Conservation (phyloP, 2,797 vertebrate genomes). For the Mormyrus proboscirostris region DNA sequence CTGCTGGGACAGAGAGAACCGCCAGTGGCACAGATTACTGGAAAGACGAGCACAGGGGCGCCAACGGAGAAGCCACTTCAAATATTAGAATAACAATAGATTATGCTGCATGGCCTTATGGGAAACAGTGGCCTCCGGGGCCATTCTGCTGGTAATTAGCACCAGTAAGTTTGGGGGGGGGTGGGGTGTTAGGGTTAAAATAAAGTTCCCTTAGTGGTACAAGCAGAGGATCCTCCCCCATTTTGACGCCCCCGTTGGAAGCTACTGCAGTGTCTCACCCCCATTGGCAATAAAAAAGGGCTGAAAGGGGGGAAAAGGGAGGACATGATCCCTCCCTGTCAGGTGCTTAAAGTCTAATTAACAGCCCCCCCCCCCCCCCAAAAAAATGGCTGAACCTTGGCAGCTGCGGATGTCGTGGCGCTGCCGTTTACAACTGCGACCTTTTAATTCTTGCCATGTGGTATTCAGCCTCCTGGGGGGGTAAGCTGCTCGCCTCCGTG, state of each 20-base stretch:
- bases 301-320: conserved; percentile 45
- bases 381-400: conserved; percentile 47
- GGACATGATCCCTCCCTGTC: conserved; percentile 55
- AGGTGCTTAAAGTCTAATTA: conserved; percentile 67
- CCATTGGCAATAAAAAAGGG: conserved; percentile 50
- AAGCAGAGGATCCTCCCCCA: background rate
- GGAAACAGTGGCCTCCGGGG: background rate
- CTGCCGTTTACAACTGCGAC: conserved; percentile 50
- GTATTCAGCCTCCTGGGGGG: conserved; percentile 41
- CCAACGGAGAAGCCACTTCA: conserved; percentile 29
- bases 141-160: background rate
- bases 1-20: conserved; percentile 52
- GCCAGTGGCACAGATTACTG: conserved; percentile 60
- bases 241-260: conserved; percentile 33
- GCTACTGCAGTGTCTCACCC: conserved; percentile 57
- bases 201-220: background rate
- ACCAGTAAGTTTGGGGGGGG: background rate
- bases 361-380: conserved; percentile 39
- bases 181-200: background rate
- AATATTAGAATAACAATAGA: conserved; percentile 13
- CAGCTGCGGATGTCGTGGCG: conserved; percentile 59
- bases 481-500: conserved; percentile 31
- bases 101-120: background rate
- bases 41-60: conserved; percentile 23
- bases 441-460: conserved; percentile 56